Conservation (phyloP, 2,113 vertebrate species). For the Neogale vison region DNA sequence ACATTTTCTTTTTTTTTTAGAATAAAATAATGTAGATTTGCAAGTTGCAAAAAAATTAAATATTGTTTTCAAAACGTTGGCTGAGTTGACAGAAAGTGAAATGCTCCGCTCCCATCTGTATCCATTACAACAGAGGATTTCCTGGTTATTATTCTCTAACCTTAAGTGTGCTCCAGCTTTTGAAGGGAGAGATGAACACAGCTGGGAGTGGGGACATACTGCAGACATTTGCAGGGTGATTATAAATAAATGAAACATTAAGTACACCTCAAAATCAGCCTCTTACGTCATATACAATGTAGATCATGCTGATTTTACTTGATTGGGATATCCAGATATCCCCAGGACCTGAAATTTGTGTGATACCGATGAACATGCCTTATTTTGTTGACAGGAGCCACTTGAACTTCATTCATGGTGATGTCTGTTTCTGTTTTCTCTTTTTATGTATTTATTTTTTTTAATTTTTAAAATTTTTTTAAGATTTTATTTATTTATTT, state of each 20-base stretch:
- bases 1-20: not conserved
- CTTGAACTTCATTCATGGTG: not conserved
- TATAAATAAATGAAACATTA: not conserved
- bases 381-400: not conserved
- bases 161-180: not conserved
- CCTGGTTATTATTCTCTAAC: not conserved
- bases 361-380: not conserved
- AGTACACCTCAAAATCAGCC: not conserved
- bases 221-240: not conserved
- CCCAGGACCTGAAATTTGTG: not conserved
- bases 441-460: not conserved
- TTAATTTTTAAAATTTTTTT: too few relatives aligned
- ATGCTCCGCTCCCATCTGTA: not conserved
- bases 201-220: too few relatives aligned
- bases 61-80: slow-evolving; percentile 6
- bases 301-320: not conserved
- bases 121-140: not conserved
- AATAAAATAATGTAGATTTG: not conserved
- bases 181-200: not conserved
- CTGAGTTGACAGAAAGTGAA: slow-evolving; percentile 11
- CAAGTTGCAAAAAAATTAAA: not conserved
- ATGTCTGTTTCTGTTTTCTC: not conserved
- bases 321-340: not conserved
- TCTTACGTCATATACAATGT: not conserved
- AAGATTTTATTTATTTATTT: too few relatives aligned